Evolutionary conservation across 2,888 invertebrate species (phyloP), one percentile per base, ranked within the genome.

Genomic region (Watsonalla binaria): DNA sequence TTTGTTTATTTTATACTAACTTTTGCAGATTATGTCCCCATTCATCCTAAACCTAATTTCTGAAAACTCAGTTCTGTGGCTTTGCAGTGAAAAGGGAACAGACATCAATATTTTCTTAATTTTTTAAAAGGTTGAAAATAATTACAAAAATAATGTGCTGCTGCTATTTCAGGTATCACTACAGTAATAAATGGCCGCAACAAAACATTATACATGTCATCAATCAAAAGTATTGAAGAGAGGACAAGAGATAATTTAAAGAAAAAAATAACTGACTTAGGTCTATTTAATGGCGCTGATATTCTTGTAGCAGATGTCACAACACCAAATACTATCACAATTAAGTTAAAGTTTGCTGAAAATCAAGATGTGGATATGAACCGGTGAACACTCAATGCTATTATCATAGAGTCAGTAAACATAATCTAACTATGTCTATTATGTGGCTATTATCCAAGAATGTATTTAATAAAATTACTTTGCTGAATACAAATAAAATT

Each of bases 121-220:
- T 24, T 24, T 24, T 24, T 24, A 24, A 4, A 8, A 46, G 14
- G 6, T 13, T 0, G 24, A 8, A 24, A 24, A 2, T 24, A 24
- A 24, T 4, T 4, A 24, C 24, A 24, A 24, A 2, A 24, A 24
- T 24, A 24, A 24, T 46, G 7, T 24, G 1, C 51, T 7, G 51
- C 52, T 55, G 54, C 55, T 51, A 34, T 74, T 74, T 14, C 62
- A 92, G 92, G 98, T 45, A 93, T 98, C 35, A 97, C 97, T 0
- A 94, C 96, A 14, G 92, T 93, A 6, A 92, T 96, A 46, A 93
- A 95, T 72, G 97, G 96, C 5, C 96, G 95, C 78, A 96, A 95
- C 77, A 96, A 95, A 83, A 99, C 99, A 0, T 90, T 99, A 9
- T 99, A 99, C 78, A 97, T 99, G 94, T 94, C 97, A 35, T 95